Evolutionary conservation across 1,140 invertebrate species (phyloP), one percentile per base, ranked within the genome.

Genomic region (Cheumatopsyche charites): DNA sequence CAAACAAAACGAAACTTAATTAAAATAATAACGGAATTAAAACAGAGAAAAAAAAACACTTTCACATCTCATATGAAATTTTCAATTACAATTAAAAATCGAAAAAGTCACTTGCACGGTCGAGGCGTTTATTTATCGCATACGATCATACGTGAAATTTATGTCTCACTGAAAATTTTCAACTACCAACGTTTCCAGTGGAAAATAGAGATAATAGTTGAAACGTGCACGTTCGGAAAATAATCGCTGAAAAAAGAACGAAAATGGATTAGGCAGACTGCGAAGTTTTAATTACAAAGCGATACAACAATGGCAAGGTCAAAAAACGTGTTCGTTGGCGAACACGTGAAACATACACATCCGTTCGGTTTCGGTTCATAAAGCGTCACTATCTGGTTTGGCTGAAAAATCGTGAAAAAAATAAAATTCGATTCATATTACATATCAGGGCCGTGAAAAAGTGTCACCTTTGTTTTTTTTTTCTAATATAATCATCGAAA

Each of bases 361-460:
- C 49, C 66, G 66, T 68, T 68, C 47, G 66, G 66, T 68, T 68
- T 25, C 66, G 66, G 66, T 68, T 68, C 66, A 68, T 68, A 68
- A 68, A 68, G 45, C 55, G 55, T 7, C 21, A n/a, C 55, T 58
- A 58, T 58, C 55, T 58, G 55, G 4, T 49, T 13, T 5, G 13
- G 13, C 47, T 15, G 47, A 49, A 49, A 36, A 15, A 15, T 49
- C 47, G 13, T 21, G 47, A 49, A 49, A 49, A 49, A 49, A 43
- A 43, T 9, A n/a, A n/a, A n/a, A n/a, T n/a, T n/a, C n/a, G n/a
- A 36, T 36, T 36, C 29, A 36, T 36, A 4, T 36, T 3, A 36
- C 3, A 36, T 36, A 36, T 36, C 29, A 9, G 9, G n/a, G n/a
- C n/a, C n/a, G n/a, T n/a, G n/a, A n/a, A n/a, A n/a, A n/a, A n/a